phyloP scores from a whole-genome alignment of 2,888 invertebrate species.

The Cordylochernes scorpioides region DNA sequence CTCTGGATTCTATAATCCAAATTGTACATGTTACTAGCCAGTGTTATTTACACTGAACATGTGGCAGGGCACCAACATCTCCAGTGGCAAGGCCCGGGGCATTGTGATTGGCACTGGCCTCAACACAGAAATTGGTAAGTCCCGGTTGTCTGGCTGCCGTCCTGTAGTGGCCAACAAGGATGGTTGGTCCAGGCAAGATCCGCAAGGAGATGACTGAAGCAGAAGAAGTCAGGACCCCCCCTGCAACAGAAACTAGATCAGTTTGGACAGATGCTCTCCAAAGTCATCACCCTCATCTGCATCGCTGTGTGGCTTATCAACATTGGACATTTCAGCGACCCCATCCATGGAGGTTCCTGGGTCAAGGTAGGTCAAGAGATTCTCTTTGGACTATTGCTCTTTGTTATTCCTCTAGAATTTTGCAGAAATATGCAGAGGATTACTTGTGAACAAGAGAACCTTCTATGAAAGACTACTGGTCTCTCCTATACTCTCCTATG shows the following conservation, averaged over 20 bases:
- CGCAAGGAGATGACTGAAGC: slow-evolving; percentile 98
- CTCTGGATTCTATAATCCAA: too few relatives aligned
- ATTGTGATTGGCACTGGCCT: slow-evolving; percentile 91
- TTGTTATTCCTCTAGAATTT: too few relatives aligned
- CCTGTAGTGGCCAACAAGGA: too few relatives aligned
- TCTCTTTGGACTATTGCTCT: too few relatives aligned
- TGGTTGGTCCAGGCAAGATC: slow-evolving; percentile 45
- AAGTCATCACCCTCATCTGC: slow-evolving; percentile 97
- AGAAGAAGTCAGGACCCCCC: slow-evolving; percentile 95
- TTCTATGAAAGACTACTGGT: too few relatives aligned
- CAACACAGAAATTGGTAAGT: slow-evolving; percentile 77
- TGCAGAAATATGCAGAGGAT: too few relatives aligned
- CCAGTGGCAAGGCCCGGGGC: slow-evolving; percentile 94
- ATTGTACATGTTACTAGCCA: too few relatives aligned
- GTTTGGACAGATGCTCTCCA: slow-evolving; percentile 97
- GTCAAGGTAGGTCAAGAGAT: too few relatives aligned
- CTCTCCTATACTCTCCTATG: too few relatives aligned
- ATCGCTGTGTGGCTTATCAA: slow-evolving; percentile 99
- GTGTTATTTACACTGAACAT: too few relatives aligned
- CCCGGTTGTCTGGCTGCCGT: background rate
- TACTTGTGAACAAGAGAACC: too few relatives aligned
- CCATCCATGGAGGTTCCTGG: slow-evolving; percentile 99
- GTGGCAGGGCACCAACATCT: slow-evolving; percentile 80
- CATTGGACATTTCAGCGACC: slow-evolving; percentile 99
- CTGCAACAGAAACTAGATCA: slow-evolving; percentile 99